Evolutionary conservation across 2,113 vertebrate species (phyloP).

Genomic region (Colinus virginianus): DNA sequence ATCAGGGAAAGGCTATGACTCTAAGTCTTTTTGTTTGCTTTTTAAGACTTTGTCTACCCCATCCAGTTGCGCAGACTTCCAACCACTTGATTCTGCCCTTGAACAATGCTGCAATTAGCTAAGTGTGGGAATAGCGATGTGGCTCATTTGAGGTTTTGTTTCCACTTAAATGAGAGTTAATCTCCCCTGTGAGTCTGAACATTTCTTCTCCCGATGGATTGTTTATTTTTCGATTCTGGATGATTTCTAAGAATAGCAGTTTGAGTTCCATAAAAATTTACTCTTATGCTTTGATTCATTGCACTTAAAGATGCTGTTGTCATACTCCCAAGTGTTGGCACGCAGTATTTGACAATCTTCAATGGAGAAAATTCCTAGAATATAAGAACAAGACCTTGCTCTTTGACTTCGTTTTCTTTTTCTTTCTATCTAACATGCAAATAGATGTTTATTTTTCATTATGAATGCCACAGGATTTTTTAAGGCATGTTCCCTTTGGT

Average conservation of each 20-base stretch:
- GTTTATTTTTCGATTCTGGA: slow-evolving; percentile 57
- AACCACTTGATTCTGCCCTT: not conserved
- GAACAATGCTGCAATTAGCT: slow-evolving; percentile 13
- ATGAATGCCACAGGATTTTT: not conserved
- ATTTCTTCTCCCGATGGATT: slow-evolving; percentile 40
- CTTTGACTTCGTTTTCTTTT: slow-evolving; percentile 9
- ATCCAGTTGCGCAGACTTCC: not conserved
- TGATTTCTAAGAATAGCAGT: slow-evolving; percentile 59
- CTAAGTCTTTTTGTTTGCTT: not conserved
- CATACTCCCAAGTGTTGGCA: slow-evolving; percentile 48
- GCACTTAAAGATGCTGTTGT: slow-evolving; percentile 33
- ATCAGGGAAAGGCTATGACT: not conserved
- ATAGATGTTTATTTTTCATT: slow-evolving; percentile 51
- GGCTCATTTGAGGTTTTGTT: slow-evolving; percentile 50
- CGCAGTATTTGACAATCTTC: slow-evolving; percentile 44
- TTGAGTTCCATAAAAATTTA: slow-evolving; percentile 16
- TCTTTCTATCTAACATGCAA: not conserved
- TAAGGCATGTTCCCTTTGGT: not conserved
- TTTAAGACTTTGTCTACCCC: not conserved
- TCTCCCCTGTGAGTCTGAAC: not conserved
- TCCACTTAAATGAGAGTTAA: slow-evolving; percentile 39
- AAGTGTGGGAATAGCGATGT: slow-evolving; percentile 19
- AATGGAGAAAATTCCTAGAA: slow-evolving; percentile 47
- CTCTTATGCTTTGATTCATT: slow-evolving; percentile 49
- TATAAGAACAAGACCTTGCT: not conserved